These are phyloP conservation scores for Morus bassanus DNA, from an alignment of 2,797 vertebrate genomes.

Conservation along the genomic window DNA sequence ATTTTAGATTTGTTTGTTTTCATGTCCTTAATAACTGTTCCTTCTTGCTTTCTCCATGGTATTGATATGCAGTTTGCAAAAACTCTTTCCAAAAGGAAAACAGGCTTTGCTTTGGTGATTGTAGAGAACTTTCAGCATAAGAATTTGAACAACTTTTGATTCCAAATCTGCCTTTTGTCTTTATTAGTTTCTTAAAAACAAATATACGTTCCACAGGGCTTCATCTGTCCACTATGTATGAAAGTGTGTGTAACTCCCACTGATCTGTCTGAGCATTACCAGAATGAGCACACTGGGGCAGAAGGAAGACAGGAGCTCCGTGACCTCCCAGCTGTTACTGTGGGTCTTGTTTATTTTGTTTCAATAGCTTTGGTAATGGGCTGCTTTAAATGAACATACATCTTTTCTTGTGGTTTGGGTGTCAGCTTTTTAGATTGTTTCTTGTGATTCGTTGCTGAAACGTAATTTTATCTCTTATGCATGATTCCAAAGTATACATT, in stretches of 20 bases:
- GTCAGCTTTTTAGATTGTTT: conserved; percentile 7
- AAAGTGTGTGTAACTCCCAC: conserved; percentile 74
- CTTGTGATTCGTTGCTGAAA: conserved; percentile 31
- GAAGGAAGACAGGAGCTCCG: conserved; percentile 68
- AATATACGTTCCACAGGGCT: conserved; percentile 78
- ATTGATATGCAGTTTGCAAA: background rate
- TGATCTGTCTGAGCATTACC: conserved; percentile 79
- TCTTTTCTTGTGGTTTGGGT: conserved; percentile 34
- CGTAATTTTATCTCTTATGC: conserved; percentile 14
- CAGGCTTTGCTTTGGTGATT: background rate
- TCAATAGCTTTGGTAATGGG: conserved; percentile 66
- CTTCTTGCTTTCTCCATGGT: background rate
- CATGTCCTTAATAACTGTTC: background rate
- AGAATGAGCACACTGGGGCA: conserved; percentile 69
- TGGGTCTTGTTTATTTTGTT: conserved; percentile 75
- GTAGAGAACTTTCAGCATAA: background rate
- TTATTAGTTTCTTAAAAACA: conserved; percentile 49
- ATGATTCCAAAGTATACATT: conserved; percentile 3
- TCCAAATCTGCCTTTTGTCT: background rate
- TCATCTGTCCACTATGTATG: conserved; percentile 83
- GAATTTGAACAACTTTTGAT: background rate
- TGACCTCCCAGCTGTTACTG: conserved; percentile 66
- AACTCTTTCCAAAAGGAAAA: background rate
- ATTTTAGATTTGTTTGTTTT: background rate
- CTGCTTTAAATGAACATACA: conserved; percentile 35